These are phyloP conservation scores for Idaea aversata DNA, from an alignment of 2,888 invertebrate genomes.

Conservation along the genomic window DNA sequence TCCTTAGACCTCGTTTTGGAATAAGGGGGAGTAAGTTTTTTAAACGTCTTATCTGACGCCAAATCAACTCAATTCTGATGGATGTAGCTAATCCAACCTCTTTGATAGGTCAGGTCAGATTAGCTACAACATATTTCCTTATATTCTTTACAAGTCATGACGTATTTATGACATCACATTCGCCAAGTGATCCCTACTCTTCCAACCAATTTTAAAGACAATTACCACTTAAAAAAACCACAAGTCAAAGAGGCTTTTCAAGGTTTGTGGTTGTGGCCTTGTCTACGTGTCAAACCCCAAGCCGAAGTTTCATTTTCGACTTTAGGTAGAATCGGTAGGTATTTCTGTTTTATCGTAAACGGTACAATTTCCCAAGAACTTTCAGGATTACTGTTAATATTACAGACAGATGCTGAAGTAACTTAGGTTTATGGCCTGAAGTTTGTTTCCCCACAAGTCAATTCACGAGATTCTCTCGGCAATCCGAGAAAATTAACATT, in stretches of 20 bases:
- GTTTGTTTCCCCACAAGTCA: not conserved
- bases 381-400: not conserved
- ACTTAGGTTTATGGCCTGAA: not conserved
- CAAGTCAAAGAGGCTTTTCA: not conserved
- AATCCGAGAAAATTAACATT: not conserved
- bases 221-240: not conserved
- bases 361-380: not conserved
- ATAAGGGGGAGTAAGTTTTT: no score
- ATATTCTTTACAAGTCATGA: no score
- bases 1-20: no score
- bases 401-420: not conserved
- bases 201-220: not conserved
- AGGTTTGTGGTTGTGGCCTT: not conserved
- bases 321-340: not conserved
- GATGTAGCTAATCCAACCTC: no score
- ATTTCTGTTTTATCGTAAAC: conserved; percentile 1
- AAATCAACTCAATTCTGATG: no score
- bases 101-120: no score
- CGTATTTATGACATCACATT: no score
- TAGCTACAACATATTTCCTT: no score
- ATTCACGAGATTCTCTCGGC: not conserved
- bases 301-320: not conserved
- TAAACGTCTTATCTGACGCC: no score
- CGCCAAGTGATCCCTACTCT: no score
- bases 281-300: not conserved